Base-by-base conservation (phyloP, 2,888 invertebrate genomes). In the Pyrocoelia pectoralis region DNA sequence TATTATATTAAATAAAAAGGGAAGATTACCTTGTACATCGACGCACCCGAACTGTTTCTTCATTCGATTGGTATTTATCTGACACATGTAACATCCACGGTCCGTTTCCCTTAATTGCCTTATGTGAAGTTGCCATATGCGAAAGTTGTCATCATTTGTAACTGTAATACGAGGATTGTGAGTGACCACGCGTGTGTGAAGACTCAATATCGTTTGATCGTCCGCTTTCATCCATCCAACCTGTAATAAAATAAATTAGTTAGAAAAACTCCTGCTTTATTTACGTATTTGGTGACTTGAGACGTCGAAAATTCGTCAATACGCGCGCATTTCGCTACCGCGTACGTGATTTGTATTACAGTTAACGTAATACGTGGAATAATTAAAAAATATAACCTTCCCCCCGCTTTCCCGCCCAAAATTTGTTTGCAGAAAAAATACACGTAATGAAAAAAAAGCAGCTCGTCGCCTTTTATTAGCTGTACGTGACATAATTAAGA, bases 71-170 rank as follows among this genome's bases (percentile, higher is more conserved):
- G 91, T 91, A 79, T 92, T 92, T 70, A 92, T 89, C 81, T 92
- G 91, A 76, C 91, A 92, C 90, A 91, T 91, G 80, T 92, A 92
- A 75, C 91, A 91, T 6, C 91, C 91, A 62, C 89, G 85, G 78
- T 92, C 91, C 54, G 88, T 86, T 69, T 90, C 90, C 80, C 88
- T 88, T 69, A 91, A 83, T 54, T 89, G 89, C 49, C 89, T 80
- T 70, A 92, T 90, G 77, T 90, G 89, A 33, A 92, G 84, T 76
- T 88, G 88, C 91, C 91, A 92, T 33, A 88, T 89, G 64, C 85
- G 84, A 19, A 89, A 86, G 6, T 88, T 87, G 80, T 91, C 90
- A 80, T 91, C 91, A 76, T 89, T 85, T 61, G 86, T 87, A 66
- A 91, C 89, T 10, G 87, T 86, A 73, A 90, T 88, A 29, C 91